Percentiles rank a stretch among this genome's conserved stretches.
Conservation (phyloP, 2,113 vertebrate species). For the Cyprinus carpio region DNA sequence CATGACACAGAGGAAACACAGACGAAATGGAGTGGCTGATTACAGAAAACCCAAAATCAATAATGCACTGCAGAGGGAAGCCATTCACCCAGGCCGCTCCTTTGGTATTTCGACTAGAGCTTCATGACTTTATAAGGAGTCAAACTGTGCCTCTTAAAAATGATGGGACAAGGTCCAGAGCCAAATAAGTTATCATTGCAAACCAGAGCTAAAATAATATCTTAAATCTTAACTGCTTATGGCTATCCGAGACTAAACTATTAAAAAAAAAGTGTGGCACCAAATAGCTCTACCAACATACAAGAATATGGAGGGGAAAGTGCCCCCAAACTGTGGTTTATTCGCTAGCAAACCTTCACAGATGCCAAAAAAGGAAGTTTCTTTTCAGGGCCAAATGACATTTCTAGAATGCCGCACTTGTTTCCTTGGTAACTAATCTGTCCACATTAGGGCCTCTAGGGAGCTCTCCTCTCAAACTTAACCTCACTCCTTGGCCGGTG, state of each 20-base stretch:
- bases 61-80: slow-evolving; percentile 65
- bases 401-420: slow-evolving; percentile 69
- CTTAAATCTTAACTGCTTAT: slow-evolving; percentile 33
- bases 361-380: slow-evolving; percentile 52
- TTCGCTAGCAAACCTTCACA: slow-evolving; percentile 24
- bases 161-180: slow-evolving; percentile 60
- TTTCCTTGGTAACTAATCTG: slow-evolving; percentile 82
- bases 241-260: not conserved
- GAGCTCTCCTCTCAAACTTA: slow-evolving; percentile 71
- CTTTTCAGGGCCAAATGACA: slow-evolving; percentile 56
- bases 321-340: not conserved
- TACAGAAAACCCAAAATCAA: slow-evolving; percentile 67
- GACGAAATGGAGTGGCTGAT: slow-evolving; percentile 64
- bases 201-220: slow-evolving; percentile 15
- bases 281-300: not conserved
- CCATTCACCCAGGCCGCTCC: slow-evolving; percentile 60
- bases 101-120: slow-evolving; percentile 65
- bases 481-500: slow-evolving; percentile 70
- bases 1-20: slow-evolving; percentile 65
- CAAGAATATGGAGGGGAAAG: not conserved
- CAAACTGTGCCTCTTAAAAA: slow-evolving; percentile 70
- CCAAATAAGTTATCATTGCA: slow-evolving; percentile 34
- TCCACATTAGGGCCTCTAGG: slow-evolving; percentile 76
- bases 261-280: not conserved
- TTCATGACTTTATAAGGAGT: slow-evolving; percentile 71